Evolutionary conservation across 2,888 invertebrate species (phyloP).

Genomic region (Pharmacophagus antenor): DNA sequence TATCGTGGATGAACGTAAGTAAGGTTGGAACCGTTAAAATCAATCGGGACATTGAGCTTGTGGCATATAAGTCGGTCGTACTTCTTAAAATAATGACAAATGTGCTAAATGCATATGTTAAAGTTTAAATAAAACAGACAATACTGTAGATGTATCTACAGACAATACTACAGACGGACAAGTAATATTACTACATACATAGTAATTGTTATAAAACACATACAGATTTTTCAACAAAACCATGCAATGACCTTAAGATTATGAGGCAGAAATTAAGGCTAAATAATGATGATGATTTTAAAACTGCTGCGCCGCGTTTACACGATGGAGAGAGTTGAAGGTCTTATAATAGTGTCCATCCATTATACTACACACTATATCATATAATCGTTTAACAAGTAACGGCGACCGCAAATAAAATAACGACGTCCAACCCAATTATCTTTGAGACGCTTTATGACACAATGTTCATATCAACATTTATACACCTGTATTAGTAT

Average conservation of each 20-base stretch:
- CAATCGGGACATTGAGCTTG: constrained; percentile 55
- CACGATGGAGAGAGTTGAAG: background rate
- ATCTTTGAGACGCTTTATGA: background rate
- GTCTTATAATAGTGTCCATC: background rate
- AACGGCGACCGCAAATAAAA: constrained; percentile 12
- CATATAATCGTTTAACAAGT: constrained; percentile 1
- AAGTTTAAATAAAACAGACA: background rate
- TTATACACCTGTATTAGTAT: background rate
- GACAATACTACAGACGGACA: no score
- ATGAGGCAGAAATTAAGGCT: no score
- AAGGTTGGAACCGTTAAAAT: constrained; percentile 57
- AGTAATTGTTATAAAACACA: no score
- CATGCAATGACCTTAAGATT: no score
- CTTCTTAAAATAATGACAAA: background rate
- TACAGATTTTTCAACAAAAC: no score
- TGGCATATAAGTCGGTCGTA: constrained; percentile 31
- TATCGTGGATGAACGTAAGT: constrained; percentile 49
- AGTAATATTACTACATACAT: no score
- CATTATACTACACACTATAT: background rate
- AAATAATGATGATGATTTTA: no score
- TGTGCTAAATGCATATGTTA: no score
- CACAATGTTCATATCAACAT: background rate
- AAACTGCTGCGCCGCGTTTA: no score
- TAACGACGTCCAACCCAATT: constrained; percentile 22
- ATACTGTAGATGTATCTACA: background rate